phyloP scores from a whole-genome alignment of 2,113 vertebrate species.

The Rousettus leschenaultii region DNA sequence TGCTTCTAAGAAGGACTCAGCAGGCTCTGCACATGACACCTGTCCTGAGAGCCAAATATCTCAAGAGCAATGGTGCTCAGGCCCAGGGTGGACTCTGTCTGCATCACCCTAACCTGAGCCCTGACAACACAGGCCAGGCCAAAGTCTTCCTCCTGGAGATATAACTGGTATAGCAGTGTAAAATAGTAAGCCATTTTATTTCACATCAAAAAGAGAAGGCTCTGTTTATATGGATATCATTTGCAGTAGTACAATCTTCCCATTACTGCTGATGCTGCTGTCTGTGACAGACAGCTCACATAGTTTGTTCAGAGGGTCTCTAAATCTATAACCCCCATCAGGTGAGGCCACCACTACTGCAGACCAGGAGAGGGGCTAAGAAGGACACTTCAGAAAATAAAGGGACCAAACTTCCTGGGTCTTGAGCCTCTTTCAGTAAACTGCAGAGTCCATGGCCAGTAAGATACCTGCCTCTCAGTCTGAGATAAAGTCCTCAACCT shows the following conservation, averaged over 20 bases:
- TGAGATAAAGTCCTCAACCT: background rate
- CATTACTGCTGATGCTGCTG: background rate
- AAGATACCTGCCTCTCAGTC: background rate
- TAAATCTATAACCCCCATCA: background rate
- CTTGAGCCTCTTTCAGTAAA: background rate
- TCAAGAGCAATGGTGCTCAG: background rate
- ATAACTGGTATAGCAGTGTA: background rate
- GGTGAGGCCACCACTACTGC: background rate
- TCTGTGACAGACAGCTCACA: background rate
- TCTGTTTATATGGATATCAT: background rate
- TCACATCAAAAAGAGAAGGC: background rate
- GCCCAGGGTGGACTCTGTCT: background rate
- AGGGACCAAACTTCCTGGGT: background rate
- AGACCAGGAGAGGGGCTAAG: background rate
- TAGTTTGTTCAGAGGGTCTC: background rate
- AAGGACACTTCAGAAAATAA: background rate
- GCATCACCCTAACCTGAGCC: constrained; percentile 9
- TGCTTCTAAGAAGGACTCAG: background rate
- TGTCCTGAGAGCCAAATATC: background rate
- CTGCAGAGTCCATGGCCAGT: background rate
- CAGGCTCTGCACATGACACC: background rate
- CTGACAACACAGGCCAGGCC: background rate
- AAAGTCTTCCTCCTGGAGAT: background rate
- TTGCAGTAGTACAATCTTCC: background rate
- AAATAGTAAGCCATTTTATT: constrained; percentile 20